Evolutionary conservation across 2,113 vertebrate genomes (phyloP), one percentile per base, ranked within the genome.

Genomic region (Hippocampus comes): DNA sequence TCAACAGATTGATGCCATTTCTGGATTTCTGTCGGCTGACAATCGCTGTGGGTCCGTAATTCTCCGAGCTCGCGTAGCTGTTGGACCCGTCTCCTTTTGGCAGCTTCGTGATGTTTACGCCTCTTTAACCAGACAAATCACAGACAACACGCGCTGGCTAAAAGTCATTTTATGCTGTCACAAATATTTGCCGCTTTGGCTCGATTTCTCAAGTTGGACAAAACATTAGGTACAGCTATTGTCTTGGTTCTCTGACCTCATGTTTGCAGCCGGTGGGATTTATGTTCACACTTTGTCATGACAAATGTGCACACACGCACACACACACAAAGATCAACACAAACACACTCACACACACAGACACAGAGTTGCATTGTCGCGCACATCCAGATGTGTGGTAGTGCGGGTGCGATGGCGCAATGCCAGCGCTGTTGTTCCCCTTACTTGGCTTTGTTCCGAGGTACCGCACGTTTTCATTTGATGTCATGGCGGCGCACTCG

Each of bases 111-210:
- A 43, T 11, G 41, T 42, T 64, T 42, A 64, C 27, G 27, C 27
- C 12, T 42, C 4, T n/a, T 42, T 12, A 42, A 43, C 38, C 9
- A 64, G 38, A n/a, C 63, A 64, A 64, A n/a, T n/a, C 18, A 14
- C 38, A 12, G 63, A 12, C 0, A 46, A 15, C 23, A 30, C 18
- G 25, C 17, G 57, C 57, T 60, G 30, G 18, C 30, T 42, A 11
- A 64, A 56, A 42, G 27, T 64, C 21, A 15, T 42, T 64, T n/a
- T 43, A 18, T 34, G 27, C 27, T 15, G 56, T 59, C 27, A 34
- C 27, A 61, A 61, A 61, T 18, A 34, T 61, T 61, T 66, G 63
- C 63, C 38, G 38, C 43, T 30, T 49, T 67, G 21, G 41, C 43
- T 25, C 21, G 9, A 21, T n/a, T 48, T 17, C 23, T 49, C n/a